Conservation (phyloP, 2,797 vertebrate species). For the Acridotheres tristis region DNA sequence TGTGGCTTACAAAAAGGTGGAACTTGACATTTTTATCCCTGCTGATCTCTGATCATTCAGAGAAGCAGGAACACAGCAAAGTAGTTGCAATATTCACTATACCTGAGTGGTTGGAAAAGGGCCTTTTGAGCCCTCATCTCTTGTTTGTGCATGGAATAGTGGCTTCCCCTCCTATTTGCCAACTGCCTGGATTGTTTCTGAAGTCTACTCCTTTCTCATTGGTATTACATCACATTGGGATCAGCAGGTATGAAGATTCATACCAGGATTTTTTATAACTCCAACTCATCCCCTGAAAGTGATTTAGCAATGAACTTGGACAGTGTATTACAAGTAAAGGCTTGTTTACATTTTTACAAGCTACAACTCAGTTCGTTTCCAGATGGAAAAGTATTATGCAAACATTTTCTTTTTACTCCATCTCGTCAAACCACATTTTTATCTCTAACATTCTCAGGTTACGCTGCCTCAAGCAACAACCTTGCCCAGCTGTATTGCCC, state of each 20-base stretch:
- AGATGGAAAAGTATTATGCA: neutral
- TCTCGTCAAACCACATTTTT: constrained; percentile 27
- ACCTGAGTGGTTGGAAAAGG: neutral
- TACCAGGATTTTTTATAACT: neutral
- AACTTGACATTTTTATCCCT: neutral
- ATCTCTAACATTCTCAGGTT: neutral
- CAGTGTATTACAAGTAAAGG: neutral
- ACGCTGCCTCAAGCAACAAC: neutral
- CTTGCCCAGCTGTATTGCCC: constrained; percentile 30
- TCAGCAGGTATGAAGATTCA: neutral
- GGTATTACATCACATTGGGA: neutral
- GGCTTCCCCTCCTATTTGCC: neutral
- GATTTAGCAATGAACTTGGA: neutral
- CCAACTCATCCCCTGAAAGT: neutral
- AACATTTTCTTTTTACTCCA: neutral
- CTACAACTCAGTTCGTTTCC: neutral
- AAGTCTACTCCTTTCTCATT: neutral
- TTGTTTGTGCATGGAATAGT: neutral
- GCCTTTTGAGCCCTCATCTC: neutral
- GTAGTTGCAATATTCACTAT: neutral
- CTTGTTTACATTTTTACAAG: neutral
- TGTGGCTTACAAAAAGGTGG: neutral
- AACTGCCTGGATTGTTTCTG: neutral
- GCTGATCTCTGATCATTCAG: neutral
- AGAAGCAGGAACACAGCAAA: neutral